A percentile compares a stretch with the other conserved stretches of the same genome.
phyloP scores from a whole-genome alignment of 23 tunicate genomes.

The Aplidium turbinatum region DNA sequence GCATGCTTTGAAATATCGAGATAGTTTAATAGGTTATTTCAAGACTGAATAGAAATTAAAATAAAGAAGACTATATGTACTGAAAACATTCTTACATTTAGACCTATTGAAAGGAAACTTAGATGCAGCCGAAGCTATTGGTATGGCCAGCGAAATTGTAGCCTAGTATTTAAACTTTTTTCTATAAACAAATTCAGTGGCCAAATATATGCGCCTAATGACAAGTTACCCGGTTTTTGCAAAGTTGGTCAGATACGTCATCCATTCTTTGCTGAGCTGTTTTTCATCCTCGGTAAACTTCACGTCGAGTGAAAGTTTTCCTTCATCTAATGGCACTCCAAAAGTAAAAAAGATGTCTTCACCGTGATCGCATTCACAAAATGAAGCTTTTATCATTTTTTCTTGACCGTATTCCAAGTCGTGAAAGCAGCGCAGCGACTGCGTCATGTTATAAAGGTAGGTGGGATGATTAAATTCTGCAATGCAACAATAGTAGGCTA shows the following conservation, averaged over 20 bases:
- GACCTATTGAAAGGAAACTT: no score
- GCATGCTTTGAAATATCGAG: no score
- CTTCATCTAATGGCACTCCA: slow-evolving; percentile 28
- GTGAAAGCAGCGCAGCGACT: slow-evolving; percentile 21
- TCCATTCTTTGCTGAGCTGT: slow-evolving; percentile 33
- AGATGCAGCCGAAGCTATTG: no score
- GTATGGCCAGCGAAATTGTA: no score
- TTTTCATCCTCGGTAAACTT: slow-evolving; percentile 58
- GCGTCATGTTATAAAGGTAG: slow-evolving; percentile 37
- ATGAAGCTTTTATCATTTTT: neutral
- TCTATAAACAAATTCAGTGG: no score
- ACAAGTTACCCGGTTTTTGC: slow-evolving; percentile 53
- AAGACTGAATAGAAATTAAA: no score
- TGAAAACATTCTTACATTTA: no score
- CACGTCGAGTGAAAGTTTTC: slow-evolving; percentile 24
- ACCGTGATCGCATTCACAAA: slow-evolving; percentile 57
- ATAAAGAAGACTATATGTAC: no score
- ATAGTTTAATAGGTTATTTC: no score
- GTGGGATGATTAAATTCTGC: neutral
- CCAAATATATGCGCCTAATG: no score
- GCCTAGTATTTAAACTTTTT: no score
- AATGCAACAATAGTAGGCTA: no score
- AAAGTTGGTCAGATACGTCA: slow-evolving; percentile 57
- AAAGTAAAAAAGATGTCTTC: slow-evolving; percentile 47
- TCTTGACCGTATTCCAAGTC: slow-evolving; percentile 13